A percentile compares a stretch with the other conserved stretches of the same genome.
Evolutionary conservation across 2,888 invertebrate species (phyloP).

Genomic region (Cerastis rubricosa): DNA sequence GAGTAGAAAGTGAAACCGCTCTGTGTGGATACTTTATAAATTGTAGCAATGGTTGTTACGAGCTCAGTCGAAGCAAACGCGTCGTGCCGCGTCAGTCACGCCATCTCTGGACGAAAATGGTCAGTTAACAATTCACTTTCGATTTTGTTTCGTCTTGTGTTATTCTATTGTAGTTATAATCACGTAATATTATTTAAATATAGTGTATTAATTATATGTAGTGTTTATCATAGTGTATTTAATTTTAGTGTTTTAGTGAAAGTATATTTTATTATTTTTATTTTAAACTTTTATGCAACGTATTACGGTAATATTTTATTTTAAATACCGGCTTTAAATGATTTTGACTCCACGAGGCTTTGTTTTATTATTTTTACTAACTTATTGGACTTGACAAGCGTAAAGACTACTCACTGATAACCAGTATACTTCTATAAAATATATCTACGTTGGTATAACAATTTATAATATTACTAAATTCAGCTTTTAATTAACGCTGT

Average conservation of each 20-base stretch:
- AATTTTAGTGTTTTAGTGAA: conserved; percentile 65
- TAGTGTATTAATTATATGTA: conserved; percentile 65
- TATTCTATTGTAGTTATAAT: conserved; percentile 71
- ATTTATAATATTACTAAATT: conserved; percentile 9
- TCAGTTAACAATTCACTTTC: conserved; percentile 84
- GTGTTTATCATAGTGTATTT: conserved; percentile 60
- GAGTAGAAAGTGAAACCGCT: conserved; percentile 89
- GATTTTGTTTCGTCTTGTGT: conserved; percentile 72
- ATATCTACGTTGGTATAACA: not conserved
- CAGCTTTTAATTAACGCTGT: conserved; percentile 7
- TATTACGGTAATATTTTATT: conserved; percentile 33
- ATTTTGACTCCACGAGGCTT: not conserved
- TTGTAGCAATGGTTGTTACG: conserved; percentile 79
- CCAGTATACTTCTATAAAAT: not conserved
- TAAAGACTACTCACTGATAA: not conserved
- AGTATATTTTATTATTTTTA: conserved; percentile 54
- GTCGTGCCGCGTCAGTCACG: conserved; percentile 73
- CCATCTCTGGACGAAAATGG: conserved; percentile 80
- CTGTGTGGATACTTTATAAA: conserved; percentile 86
- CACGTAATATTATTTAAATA: conserved; percentile 66
- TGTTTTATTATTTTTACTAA: not conserved
- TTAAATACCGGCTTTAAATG: not conserved
- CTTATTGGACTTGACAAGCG: not conserved
- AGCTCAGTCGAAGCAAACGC: conserved; percentile 84
- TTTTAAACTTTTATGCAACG: conserved; percentile 31